Conservation (phyloP, 1,140 invertebrate species). For the Drosophila equinoxialis region DNA sequence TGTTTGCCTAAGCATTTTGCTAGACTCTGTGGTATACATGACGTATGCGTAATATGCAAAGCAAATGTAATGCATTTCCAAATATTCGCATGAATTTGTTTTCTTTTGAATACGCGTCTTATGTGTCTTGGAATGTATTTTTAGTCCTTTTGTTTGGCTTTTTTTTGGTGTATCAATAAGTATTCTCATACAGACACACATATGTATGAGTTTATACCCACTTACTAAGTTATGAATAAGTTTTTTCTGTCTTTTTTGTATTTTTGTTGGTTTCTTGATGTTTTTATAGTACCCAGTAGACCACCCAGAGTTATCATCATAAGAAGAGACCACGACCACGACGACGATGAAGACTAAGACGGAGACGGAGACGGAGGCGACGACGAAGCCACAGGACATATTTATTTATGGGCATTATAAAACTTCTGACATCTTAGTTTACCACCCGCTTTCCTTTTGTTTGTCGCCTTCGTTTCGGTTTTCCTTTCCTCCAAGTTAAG, state of each 20-base stretch:
- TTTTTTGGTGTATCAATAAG: slow-evolving; percentile 7
- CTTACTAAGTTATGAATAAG: slow-evolving; percentile 6
- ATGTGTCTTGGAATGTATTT: slow-evolving; percentile 3
- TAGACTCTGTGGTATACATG: slow-evolving; percentile 41
- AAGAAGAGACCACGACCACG: not conserved
- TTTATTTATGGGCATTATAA: slow-evolving; percentile 21
- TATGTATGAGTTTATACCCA: not conserved
- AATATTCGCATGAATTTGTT: not conserved
- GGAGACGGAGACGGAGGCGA: not conserved
- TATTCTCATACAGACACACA: not conserved
- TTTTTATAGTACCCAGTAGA: slow-evolving; percentile 16
- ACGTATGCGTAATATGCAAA: slow-evolving; percentile 52
- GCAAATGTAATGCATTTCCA: slow-evolving; percentile 24
- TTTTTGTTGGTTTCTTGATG: not conserved
- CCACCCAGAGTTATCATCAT: slow-evolving; percentile 13
- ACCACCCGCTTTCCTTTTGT: slow-evolving; percentile 15
- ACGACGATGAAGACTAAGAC: not conserved
- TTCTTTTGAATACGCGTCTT: not conserved
- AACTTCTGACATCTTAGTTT: slow-evolving; percentile 22
- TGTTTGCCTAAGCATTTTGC: slow-evolving; percentile 43
- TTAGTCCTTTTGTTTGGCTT: slow-evolving; percentile 12
- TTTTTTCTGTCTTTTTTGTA: not conserved
- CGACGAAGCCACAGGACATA: slow-evolving; percentile 3
- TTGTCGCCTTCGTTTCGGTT: not conserved
- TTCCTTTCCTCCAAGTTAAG: not conserved